Evolutionary conservation across 2,888 invertebrate species (phyloP).

Genomic region (Iphiclides podalirius): DNA sequence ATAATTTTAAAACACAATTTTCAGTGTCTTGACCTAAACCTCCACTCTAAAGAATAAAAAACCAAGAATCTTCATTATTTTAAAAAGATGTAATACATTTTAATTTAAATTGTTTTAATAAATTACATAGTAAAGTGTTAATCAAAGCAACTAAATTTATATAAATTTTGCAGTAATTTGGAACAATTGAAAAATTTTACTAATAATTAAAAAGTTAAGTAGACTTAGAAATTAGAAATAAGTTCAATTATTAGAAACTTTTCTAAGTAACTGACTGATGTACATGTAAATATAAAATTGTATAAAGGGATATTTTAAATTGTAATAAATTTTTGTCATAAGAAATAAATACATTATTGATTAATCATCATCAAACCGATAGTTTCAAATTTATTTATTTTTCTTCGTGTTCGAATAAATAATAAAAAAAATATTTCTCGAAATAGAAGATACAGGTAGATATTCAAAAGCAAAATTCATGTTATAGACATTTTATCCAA

Average conservation of each 20-base stretch:
- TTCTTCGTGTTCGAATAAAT: neutral
- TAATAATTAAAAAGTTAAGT: neutral
- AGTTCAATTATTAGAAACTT: conserved; percentile 16
- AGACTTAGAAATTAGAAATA: conserved; percentile 9
- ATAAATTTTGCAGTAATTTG: neutral
- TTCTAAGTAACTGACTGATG: conserved; percentile 22
- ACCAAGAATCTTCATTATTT: too few species aligned
- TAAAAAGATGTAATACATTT: too few species aligned
- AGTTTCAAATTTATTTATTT: too few species aligned
- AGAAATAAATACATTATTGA: neutral
- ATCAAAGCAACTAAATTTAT: too few species aligned
- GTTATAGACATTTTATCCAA: conserved; percentile 10
- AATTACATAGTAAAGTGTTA: too few species aligned
- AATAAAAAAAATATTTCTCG: neutral
- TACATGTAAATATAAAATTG: conserved; percentile 20
- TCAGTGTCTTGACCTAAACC: too few species aligned
- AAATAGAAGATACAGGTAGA: conserved; percentile 9
- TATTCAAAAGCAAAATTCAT: conserved; percentile 14
- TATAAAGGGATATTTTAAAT: conserved; percentile 7
- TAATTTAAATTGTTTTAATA: too few species aligned
- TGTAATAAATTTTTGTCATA: conserved; percentile 2
- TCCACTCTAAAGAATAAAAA: too few species aligned
- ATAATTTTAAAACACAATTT: too few species aligned
- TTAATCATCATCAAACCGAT: neutral
- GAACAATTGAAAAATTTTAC: conserved; percentile 3